These are phyloP conservation scores for Nilaparvata lugens DNA, from an alignment of 1,140 invertebrate species.

Conservation along the genomic window DNA sequence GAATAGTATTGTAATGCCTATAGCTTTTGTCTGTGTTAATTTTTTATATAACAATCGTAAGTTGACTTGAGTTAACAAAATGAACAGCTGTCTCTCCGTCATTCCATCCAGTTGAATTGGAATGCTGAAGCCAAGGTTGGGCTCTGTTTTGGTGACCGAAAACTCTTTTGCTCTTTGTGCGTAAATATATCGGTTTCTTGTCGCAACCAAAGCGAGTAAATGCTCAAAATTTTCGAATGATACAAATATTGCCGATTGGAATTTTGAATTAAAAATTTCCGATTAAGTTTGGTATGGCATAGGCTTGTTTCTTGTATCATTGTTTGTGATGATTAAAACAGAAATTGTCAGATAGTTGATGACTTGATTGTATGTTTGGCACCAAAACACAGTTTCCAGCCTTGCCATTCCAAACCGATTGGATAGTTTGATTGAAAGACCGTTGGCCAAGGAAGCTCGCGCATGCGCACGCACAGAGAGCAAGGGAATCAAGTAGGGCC, in stretches of 20 bases:
- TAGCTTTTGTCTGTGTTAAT: no score
- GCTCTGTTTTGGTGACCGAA: slow-evolving; percentile 51
- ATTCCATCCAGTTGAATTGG: background rate
- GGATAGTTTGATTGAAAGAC: slow-evolving; percentile 10
- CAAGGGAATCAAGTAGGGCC: slow-evolving; percentile 22
- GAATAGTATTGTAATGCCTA: no score
- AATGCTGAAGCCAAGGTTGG: slow-evolving; percentile 37
- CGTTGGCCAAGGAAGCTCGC: slow-evolving; percentile 27
- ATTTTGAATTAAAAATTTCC: slow-evolving; percentile 31
- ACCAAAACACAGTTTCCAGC: slow-evolving; percentile 56
- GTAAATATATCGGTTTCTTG: slow-evolving; percentile 38
- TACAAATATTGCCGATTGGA: slow-evolving; percentile 6
- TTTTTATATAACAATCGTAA: no score
- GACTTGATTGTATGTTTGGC: slow-evolving; percentile 32
- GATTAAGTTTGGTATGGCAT: slow-evolving; percentile 44
- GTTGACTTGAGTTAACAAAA: no score
- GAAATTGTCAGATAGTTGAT: no score
- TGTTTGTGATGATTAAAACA: slow-evolving; percentile 30
- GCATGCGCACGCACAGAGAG: slow-evolving; percentile 43
- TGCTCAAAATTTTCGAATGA: slow-evolving; percentile 20
- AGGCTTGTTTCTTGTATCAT: slow-evolving; percentile 25
- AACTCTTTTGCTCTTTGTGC: slow-evolving; percentile 43
- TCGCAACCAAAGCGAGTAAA: slow-evolving; percentile 12
- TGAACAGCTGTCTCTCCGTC: background rate
- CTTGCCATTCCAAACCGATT: slow-evolving; percentile 50